Conservation (phyloP, 2,113 vertebrate species). For the Amia ocellicauda region DNA sequence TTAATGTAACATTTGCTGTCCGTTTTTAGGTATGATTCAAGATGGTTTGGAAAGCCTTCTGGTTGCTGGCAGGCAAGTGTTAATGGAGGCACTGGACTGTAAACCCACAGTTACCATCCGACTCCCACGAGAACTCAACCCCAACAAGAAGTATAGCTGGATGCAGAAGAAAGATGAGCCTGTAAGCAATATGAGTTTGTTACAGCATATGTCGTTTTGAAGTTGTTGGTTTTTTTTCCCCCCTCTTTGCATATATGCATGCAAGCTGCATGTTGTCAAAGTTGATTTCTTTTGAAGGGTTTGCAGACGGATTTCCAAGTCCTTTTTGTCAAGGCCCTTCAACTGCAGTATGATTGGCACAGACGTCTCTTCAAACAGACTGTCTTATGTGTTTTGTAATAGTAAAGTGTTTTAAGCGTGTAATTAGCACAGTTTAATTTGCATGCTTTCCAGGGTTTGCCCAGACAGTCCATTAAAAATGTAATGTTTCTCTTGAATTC, state of each 20-base stretch:
- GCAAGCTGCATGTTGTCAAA: not conserved
- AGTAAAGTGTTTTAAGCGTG: too few species aligned
- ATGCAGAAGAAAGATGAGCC: slow-evolving; percentile 91
- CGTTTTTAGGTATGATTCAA: slow-evolving; percentile 49
- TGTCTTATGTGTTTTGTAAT: too few species aligned
- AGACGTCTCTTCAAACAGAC: too few species aligned
- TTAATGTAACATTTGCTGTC: not conserved
- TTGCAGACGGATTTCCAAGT: not conserved
- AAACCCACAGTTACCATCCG: slow-evolving; percentile 70
- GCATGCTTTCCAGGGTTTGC: too few species aligned
- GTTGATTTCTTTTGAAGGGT: not conserved
- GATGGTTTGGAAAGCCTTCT: slow-evolving; percentile 84
- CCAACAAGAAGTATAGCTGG: slow-evolving; percentile 97
- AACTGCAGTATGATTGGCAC: too few species aligned
- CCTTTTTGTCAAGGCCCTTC: too few species aligned
- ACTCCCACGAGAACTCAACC: slow-evolving; percentile 83
- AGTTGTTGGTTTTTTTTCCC: not conserved
- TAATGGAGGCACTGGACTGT: slow-evolving; percentile 84
- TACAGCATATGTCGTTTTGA: not conserved
- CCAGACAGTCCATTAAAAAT: too few species aligned
- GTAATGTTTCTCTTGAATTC: too few species aligned
- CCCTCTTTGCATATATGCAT: not conserved
- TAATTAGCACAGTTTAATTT: too few species aligned
- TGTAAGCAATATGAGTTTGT: slow-evolving; percentile 57
- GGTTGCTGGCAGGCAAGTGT: slow-evolving; percentile 83